phyloP scores from a whole-genome alignment of 2,113 vertebrate species.

The Rostratula benghalensis region DNA sequence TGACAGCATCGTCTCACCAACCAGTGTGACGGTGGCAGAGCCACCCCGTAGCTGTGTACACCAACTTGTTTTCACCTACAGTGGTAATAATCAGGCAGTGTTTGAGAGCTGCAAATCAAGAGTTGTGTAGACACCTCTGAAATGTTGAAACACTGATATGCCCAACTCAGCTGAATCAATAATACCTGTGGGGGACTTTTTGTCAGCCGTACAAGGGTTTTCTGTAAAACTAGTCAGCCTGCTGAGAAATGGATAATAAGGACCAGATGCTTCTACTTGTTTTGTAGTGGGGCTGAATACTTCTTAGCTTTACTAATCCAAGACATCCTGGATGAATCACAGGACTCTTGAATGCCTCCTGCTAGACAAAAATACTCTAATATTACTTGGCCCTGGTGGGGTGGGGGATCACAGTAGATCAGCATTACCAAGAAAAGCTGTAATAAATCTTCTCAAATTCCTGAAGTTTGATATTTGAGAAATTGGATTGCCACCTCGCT shows the following conservation, averaged over 20 bases:
- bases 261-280: constrained; percentile 58
- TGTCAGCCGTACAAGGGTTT: constrained; percentile 29
- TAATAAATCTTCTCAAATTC: not conserved
- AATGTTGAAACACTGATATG: not conserved
- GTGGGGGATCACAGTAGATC: not conserved
- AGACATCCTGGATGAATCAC: constrained; percentile 61
- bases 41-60: not conserved
- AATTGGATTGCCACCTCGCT: not conserved
- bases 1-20: not conserved
- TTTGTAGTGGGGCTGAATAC: constrained; percentile 17
- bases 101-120: not conserved
- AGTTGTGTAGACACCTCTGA: not conserved
- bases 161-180: not conserved
- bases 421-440: not conserved
- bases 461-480: constrained; percentile 2
- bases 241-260: constrained; percentile 56
- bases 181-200: constrained; percentile 14
- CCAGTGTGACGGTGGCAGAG: not conserved
- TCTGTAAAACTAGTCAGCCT: constrained; percentile 42
- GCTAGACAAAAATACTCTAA: not conserved
- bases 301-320: constrained; percentile 53
- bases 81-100: not conserved
- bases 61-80: not conserved
- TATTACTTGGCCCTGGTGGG: not conserved
- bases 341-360: constrained; percentile 16